Conservation (phyloP, 2,888 invertebrate species). For the Parthenolecanium corni region DNA sequence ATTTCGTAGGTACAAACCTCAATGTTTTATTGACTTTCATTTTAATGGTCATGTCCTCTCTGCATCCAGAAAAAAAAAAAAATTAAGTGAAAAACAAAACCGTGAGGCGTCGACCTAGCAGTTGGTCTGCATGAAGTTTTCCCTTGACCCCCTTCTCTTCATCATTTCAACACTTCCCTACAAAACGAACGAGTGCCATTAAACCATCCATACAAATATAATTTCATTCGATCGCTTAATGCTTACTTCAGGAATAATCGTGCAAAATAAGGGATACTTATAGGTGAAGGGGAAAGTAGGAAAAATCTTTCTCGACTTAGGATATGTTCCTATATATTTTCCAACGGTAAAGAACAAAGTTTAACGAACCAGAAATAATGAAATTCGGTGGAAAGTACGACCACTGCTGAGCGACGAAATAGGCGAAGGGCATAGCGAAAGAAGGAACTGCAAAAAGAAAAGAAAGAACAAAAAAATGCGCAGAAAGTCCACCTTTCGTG, state of each 20-base stretch:
- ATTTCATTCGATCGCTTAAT: background rate
- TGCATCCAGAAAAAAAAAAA: too few species aligned
- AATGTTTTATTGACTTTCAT: too few species aligned
- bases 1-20: too few species aligned
- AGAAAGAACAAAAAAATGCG: too few species aligned
- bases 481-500: too few species aligned
- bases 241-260: background rate
- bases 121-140: too few species aligned
- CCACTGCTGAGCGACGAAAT: conserved; percentile 5
- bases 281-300: background rate
- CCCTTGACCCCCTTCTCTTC: background rate
- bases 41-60: too few species aligned
- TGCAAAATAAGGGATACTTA: background rate
- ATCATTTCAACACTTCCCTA: too few species aligned
- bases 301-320: too few species aligned
- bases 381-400: conserved; percentile 10
- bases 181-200: background rate
- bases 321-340: background rate
- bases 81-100: too few species aligned
- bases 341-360: conserved; percentile 16
- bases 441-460: background rate
- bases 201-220: background rate
- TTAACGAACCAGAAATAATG: conserved; percentile 22
- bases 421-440: background rate
- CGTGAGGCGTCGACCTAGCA: too few species aligned